Percentiles rank a stretch among this genome's conserved stretches.
These are phyloP conservation scores for Nemopilema nomurai DNA, from an alignment of 30 jellyfish, hydroid and myxozoan species.

Conservation along the genomic window DNA sequence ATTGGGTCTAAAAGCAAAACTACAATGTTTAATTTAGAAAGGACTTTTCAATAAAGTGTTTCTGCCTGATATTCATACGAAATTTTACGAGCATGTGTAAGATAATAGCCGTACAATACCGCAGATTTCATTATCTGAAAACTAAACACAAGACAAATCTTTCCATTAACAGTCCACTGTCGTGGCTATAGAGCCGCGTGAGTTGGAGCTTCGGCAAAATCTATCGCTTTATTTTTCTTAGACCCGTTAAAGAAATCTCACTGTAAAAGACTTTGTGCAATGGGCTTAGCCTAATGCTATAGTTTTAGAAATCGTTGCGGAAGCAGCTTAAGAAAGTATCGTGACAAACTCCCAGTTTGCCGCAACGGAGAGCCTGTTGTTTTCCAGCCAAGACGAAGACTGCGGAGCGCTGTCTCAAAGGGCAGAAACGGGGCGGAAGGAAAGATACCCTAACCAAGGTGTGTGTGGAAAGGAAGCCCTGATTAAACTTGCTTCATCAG, in stretches of 20 bases:
- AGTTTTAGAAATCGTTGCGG: constrained; percentile 29
- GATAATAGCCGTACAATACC: background rate
- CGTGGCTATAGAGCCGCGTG: background rate
- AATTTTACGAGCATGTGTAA: background rate
- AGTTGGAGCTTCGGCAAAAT: background rate
- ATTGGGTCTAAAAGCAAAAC: too few species aligned
- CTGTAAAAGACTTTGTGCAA: constrained; percentile 25
- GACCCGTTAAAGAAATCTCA: constrained; percentile 39
- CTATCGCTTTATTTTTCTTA: background rate
- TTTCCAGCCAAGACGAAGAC: background rate
- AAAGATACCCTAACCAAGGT: background rate
- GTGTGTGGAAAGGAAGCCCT: constrained; percentile 5
- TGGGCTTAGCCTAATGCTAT: constrained; percentile 13
- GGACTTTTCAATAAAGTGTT: background rate
- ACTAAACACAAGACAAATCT: background rate
- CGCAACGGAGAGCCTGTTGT: constrained; percentile 8
- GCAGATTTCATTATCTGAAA: background rate
- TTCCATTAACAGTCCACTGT: background rate
- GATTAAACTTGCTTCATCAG: background rate
- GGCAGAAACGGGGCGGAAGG: background rate
- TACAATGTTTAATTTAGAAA: too few species aligned
- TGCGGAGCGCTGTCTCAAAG: background rate
- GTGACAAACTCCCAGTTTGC: constrained; percentile 13
- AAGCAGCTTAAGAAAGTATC: constrained; percentile 19
- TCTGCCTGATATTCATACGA: background rate